Conservation (phyloP, 2,888 invertebrate species). For the Epinotia ramella region DNA sequence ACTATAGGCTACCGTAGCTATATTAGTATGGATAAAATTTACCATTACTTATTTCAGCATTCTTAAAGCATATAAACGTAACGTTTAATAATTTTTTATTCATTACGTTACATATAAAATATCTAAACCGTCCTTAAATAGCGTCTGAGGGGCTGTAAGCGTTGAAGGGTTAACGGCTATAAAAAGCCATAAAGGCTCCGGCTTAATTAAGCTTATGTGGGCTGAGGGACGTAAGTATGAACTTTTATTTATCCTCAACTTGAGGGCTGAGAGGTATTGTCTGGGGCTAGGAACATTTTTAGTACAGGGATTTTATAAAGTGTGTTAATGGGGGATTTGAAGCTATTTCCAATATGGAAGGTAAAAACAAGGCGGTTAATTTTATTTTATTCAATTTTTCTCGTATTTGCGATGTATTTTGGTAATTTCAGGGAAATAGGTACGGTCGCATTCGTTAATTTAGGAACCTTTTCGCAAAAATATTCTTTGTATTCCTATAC, state of each 20-base stretch:
- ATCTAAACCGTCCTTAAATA: slow-evolving; percentile 20
- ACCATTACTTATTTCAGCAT: too few species aligned
- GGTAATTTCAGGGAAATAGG: too few species aligned
- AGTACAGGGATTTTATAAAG: neutral
- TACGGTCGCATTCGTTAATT: too few species aligned
- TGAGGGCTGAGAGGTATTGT: slow-evolving; percentile 13
- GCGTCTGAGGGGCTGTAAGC: slow-evolving; percentile 27
- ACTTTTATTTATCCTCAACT: slow-evolving; percentile 23
- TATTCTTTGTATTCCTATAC: too few species aligned
- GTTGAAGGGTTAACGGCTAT: slow-evolving; percentile 41
- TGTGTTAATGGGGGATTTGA: neutral
- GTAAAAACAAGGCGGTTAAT: too few species aligned
- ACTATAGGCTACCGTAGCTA: too few species aligned
- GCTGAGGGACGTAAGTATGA: slow-evolving; percentile 2
- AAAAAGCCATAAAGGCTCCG: slow-evolving; percentile 33
- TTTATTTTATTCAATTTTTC: too few species aligned
- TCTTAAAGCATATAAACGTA: neutral
- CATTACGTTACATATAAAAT: slow-evolving; percentile 19
- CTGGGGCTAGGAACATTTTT: neutral
- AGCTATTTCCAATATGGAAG: too few species aligned
- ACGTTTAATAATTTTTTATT: neutral
- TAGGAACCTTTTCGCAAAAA: too few species aligned
- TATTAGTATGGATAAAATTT: too few species aligned
- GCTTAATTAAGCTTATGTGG: slow-evolving; percentile 40
- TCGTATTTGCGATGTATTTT: too few species aligned